These are phyloP conservation scores for Patella vulgata DNA, from an alignment of 1,140 invertebrate species.

Conservation along the genomic window DNA sequence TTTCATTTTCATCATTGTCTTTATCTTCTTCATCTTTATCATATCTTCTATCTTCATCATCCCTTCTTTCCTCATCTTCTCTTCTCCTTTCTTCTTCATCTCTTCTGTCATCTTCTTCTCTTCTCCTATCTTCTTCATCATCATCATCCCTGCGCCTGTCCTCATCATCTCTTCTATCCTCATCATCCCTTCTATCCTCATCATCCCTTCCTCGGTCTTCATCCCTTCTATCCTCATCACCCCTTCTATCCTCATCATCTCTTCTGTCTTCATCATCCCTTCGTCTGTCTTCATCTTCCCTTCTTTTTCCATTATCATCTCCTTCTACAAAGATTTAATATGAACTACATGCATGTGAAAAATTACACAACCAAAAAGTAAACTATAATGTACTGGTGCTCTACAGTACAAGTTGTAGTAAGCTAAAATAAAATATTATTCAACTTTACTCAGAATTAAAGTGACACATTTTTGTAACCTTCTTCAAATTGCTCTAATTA, in stretches of 20 bases:
- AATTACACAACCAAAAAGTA: no score
- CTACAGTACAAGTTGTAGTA: no score
- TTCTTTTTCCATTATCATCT: not conserved
- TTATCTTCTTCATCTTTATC: not conserved
- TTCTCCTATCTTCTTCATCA: not conserved
- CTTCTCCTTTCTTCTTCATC: not conserved
- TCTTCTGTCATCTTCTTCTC: not conserved
- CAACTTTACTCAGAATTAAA: no score
- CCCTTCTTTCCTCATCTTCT: not conserved
- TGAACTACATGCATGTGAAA: no score
- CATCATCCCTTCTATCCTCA: no score
- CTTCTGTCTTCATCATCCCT: not conserved
- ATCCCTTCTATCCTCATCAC: not conserved
- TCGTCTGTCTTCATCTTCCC: constrained; percentile 3
- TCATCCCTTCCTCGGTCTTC: not conserved
- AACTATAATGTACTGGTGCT: no score
- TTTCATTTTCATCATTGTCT: constrained; percentile 9
- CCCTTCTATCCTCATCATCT: not conserved
- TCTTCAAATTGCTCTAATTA: no score
- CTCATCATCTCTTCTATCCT: not conserved
- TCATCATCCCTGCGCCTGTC: not conserved
- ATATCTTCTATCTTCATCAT: no score
- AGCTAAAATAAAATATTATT: no score
- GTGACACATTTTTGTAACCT: no score
- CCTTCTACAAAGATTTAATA: no score